A percentile compares a stretch with the other conserved stretches of the same genome.
Conservation (phyloP, 2,797 vertebrate genomes). For the Jordanella pulchra region DNA sequence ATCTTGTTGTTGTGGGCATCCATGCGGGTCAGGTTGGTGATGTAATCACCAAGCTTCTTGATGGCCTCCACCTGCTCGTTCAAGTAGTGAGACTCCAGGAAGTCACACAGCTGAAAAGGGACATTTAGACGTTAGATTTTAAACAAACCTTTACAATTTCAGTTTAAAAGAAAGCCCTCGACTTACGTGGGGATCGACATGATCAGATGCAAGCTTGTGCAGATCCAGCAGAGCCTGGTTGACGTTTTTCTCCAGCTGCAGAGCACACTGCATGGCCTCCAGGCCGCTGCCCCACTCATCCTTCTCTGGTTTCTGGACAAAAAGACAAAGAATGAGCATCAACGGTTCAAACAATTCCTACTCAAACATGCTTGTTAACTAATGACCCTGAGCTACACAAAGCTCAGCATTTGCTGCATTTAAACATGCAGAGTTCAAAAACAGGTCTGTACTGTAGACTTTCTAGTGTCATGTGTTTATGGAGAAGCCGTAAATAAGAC, state of each 20-base stretch:
- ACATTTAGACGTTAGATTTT: too few species aligned
- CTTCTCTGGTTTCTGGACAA: conserved; percentile 89
- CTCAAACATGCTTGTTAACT: too few species aligned
- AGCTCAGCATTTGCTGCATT: too few species aligned
- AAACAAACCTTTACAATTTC: accelerated
- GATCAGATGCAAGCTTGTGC: conserved; percentile 82
- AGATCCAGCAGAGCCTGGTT: conserved; percentile 89
- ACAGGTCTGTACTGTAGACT: too few species aligned
- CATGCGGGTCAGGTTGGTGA: conserved; percentile 83
- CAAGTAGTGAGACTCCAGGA: conserved; percentile 92
- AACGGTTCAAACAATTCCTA: too few species aligned
- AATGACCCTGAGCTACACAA: too few species aligned
- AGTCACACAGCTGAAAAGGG: conserved; percentile 86
- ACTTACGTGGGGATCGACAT: conserved; percentile 84
- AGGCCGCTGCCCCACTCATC: conserved; percentile 92
- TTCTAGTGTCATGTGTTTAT: too few species aligned
- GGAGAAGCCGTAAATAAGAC: too few species aligned
- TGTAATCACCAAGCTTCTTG: conserved; percentile 84
- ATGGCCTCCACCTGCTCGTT: conserved; percentile 93
- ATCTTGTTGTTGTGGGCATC: conserved; percentile 85
- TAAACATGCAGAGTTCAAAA: too few species aligned
- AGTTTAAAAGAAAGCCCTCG: accelerated
- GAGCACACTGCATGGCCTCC: conserved; percentile 89
- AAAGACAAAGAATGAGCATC: too few species aligned
- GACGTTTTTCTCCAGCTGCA: conserved; percentile 91